phyloP scores from a whole-genome alignment of 1,140 invertebrate species.

The Uloborus diversus region DNA sequence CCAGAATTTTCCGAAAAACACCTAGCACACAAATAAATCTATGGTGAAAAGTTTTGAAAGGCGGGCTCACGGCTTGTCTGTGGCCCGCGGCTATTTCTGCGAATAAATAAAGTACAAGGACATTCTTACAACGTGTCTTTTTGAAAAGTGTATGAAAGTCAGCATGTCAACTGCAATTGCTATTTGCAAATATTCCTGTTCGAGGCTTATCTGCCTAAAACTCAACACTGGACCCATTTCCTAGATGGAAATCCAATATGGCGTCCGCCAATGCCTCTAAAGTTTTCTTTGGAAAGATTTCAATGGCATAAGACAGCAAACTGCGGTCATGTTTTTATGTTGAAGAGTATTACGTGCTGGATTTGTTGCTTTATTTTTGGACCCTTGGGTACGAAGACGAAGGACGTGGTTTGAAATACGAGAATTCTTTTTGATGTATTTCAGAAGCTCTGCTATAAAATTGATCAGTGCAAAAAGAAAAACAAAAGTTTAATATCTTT shows the following conservation, averaged over 20 bases:
- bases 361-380: too few species aligned
- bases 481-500: too few species aligned
- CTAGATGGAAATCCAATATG: constrained; percentile 41
- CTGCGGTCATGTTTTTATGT: constrained; percentile 1
- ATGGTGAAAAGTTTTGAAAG: constrained; percentile 25
- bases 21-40: constrained; percentile 44
- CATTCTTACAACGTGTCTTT: constrained; percentile 47
- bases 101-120: constrained; percentile 22
- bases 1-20: not conserved
- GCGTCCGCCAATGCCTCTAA: constrained; percentile 21
- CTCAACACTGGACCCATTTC: not conserved
- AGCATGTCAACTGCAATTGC: constrained; percentile 53
- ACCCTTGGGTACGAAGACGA: too few species aligned
- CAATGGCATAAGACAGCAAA: constrained; percentile 22
- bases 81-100: constrained; percentile 24
- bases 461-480: too few species aligned
- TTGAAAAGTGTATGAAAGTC: constrained; percentile 44
- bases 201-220: constrained; percentile 38
- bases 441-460: too few species aligned
- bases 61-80: too few species aligned
- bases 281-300: not conserved
- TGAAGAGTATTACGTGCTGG: constrained; percentile 35
- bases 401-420: too few species aligned
- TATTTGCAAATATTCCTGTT: constrained; percentile 50
- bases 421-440: too few species aligned